A percentile compares a stretch with the other conserved stretches of the same genome.
These are phyloP conservation scores for Trogon melanurus DNA, from an alignment of 2,113 vertebrate species.

Conservation along the genomic window DNA sequence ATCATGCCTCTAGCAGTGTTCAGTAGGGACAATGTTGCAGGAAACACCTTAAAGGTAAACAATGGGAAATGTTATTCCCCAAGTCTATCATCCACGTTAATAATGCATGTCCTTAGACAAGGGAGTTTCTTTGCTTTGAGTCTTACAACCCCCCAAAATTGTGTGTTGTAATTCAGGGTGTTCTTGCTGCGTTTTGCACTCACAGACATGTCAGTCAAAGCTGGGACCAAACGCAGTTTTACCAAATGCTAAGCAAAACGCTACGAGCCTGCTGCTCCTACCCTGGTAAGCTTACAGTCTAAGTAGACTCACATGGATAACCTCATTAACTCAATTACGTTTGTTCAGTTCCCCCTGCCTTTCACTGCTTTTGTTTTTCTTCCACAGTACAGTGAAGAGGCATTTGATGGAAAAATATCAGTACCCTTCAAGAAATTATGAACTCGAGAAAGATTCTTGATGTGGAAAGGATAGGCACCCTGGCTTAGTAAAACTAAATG, in stretches of 20 bases:
- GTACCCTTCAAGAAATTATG: background rate
- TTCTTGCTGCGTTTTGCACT: background rate
- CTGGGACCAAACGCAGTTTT: background rate
- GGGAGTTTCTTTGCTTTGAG: background rate
- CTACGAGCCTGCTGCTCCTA: background rate
- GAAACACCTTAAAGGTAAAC: background rate
- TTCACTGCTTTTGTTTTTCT: background rate
- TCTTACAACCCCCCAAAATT: background rate
- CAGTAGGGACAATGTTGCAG: background rate
- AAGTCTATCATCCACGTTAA: background rate
- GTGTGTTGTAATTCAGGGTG: background rate
- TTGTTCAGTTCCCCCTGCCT: background rate
- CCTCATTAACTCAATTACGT: constrained; percentile 54
- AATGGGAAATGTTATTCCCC: background rate
- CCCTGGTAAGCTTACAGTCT: background rate
- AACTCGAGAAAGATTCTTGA: background rate
- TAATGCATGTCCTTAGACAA: background rate
- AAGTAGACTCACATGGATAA: constrained; percentile 26
- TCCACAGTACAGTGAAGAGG: background rate
- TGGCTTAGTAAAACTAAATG: background rate
- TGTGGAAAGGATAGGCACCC: background rate
- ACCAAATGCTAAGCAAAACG: background rate
- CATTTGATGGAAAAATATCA: background rate
- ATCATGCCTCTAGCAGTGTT: background rate
- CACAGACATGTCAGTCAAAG: background rate